These are phyloP conservation scores for Dicrurus megarhynchus DNA, from an alignment of 2,113 vertebrate genomes.

Conservation along the genomic window DNA sequence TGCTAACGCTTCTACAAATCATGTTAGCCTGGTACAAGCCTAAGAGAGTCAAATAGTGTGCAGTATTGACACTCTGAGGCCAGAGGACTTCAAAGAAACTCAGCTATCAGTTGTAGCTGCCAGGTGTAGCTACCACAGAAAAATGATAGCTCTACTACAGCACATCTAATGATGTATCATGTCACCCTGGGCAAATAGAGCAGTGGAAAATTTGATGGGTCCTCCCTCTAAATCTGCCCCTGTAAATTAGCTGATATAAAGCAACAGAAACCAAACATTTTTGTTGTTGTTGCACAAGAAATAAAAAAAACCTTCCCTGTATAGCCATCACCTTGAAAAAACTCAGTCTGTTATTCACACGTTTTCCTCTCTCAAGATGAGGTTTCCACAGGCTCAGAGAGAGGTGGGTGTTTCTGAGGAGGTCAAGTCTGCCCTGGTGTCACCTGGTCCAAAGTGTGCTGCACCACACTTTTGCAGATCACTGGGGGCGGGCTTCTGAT, in stretches of 20 bases:
- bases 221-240: not conserved
- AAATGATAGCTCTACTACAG: not conserved
- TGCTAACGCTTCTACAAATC: not conserved
- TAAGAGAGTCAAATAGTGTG: not conserved
- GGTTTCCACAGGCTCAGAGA: not conserved
- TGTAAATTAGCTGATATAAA: not conserved
- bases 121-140: not conserved
- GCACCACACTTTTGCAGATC: not conserved
- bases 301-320: not conserved
- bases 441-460: conserved; percentile 19
- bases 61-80: not conserved
- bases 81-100: not conserved
- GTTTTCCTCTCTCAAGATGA: not conserved
- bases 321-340: not conserved
- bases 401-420: not conserved
- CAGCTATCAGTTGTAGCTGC: not conserved
- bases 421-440: not conserved
- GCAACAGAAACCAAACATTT: not conserved
- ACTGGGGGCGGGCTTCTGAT: conserved; percentile 58
- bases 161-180: not conserved
- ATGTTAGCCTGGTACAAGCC: not conserved
- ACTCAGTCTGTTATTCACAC: not conserved
- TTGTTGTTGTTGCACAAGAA: not conserved
- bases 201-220: not conserved
- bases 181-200: not conserved